These are phyloP conservation scores for Xyliphius kryptos DNA, from an alignment of 2,113 vertebrate genomes.

Conservation along the genomic window DNA sequence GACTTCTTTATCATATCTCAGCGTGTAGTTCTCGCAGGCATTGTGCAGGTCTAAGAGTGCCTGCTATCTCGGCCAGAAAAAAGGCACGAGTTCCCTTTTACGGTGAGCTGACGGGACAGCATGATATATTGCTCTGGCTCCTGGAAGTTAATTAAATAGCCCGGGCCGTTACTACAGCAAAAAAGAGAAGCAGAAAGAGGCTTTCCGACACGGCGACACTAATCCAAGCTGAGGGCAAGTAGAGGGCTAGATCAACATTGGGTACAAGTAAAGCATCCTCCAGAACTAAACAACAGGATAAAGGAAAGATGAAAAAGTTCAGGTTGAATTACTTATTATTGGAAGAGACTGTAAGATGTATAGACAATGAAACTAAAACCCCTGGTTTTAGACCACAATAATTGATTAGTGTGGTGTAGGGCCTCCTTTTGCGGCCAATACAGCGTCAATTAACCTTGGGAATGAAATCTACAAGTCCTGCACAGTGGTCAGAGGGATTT, in stretches of 20 bases:
- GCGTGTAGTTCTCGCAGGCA: conserved; percentile 15
- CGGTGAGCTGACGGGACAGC: conserved; percentile 56
- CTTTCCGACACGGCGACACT: conserved; percentile 34
- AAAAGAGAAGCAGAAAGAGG: conserved; percentile 21
- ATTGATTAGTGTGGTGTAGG: too few species aligned
- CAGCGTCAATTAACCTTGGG: too few species aligned
- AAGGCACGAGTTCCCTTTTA: conserved; percentile 43
- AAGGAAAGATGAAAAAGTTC: background rate
- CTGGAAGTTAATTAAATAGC: conserved; percentile 69
- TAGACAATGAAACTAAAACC: too few species aligned
- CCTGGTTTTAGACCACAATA: too few species aligned
- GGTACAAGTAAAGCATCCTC: too few species aligned
- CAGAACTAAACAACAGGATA: background rate
- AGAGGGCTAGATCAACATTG: background rate
- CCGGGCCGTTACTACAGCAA: conserved; percentile 53
- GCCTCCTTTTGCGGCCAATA: too few species aligned
- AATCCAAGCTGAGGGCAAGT: conserved; percentile 14
- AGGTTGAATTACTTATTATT: too few species aligned
- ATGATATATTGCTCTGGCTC: conserved; percentile 63
- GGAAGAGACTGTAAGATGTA: too few species aligned
- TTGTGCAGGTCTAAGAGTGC: conserved; percentile 16
- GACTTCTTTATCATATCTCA: conserved; percentile 27
- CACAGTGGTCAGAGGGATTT: too few species aligned
- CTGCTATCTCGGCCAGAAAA: conserved; percentile 27
- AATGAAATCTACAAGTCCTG: too few species aligned